These are phyloP conservation scores for Marcusenius ussheri DNA, from an alignment of 2,113 vertebrate genomes.

Conservation along the genomic window DNA sequence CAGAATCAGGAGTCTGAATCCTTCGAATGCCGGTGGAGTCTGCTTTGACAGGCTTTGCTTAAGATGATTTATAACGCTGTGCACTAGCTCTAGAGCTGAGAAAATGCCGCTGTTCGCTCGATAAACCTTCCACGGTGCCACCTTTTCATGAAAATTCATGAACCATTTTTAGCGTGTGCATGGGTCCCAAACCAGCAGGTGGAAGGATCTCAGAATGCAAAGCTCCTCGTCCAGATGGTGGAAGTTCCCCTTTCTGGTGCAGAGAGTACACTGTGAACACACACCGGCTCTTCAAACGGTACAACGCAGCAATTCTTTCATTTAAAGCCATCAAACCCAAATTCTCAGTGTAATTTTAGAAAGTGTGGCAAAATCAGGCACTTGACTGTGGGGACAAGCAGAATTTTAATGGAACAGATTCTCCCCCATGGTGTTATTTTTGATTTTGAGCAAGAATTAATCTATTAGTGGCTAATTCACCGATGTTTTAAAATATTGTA, in stretches of 20 bases:
- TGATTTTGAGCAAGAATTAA: neutral
- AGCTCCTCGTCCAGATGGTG: neutral
- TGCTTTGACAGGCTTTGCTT: neutral
- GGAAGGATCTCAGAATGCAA: neutral
- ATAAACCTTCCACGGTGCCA: neutral
- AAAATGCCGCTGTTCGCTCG: neutral
- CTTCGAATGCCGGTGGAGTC: neutral
- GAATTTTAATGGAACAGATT: neutral
- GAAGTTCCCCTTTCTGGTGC: neutral
- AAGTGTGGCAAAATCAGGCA: neutral
- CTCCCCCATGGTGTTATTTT: neutral
- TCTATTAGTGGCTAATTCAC: neutral
- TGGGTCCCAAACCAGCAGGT: neutral
- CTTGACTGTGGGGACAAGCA: neutral
- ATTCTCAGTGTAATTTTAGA: neutral
- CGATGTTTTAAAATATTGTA: too few species aligned
- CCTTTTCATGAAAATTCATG: neutral
- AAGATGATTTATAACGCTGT: neutral
- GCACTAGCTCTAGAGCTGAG: neutral
- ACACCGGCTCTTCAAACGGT: neutral
- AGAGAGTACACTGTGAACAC: neutral
- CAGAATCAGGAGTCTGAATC: neutral
- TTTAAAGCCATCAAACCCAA: neutral
- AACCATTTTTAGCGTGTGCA: neutral
- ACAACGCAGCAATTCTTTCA: neutral